Evolutionary conservation across 2,888 invertebrate species (phyloP), one percentile per base, ranked within the genome.

Genomic region (Scaptomyza flava): DNA sequence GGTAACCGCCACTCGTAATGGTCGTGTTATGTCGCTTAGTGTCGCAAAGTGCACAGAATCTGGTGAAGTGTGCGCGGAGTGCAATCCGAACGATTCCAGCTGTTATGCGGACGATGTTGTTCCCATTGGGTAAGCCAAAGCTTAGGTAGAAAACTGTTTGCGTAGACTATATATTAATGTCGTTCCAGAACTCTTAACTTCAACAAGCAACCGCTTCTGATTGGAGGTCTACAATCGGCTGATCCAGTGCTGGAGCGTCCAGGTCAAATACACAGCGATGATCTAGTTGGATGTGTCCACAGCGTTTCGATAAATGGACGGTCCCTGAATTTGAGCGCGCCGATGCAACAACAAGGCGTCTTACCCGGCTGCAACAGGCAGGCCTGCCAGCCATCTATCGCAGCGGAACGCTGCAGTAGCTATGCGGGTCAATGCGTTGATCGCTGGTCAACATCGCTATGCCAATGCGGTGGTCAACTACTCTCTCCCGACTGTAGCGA

Each of bases 281-380:
- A 98, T 90, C 95, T 99, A 67, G 95, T 98, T 14, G 99, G 99
- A 6, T 99, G 99, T 89, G 95, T 98, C 77, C 97, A 98, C 89
- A 97, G 97, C 78, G 96, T 98, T 2, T 94, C 96, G 0, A 94
- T 98, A 57, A 98, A 98, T 88, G 98, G 98, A 4, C 94, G 97
- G 23, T 93, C 95, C 1, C 90, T 98, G 27, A 98, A 98, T 89
- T 93, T 98, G 54, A 96, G 96, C 65, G 95, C 94, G 77, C 97
- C 98, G 0, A 80, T 96, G 2, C 93, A 94, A 52, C 94, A 96
- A 4, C 93, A 94, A 6, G 95, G 95, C 1, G 94, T 98, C 3
- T 94, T 95, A 63, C 93, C 95, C 14, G 96, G 95, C 7, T 98
- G 98, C 90, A 94, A 95, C 53, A 93, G 97, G 66, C 94, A 93